Evolutionary conservation across 1,140 invertebrate genomes (phyloP).

Genomic region (Maconellicoccus hirsutus): DNA sequence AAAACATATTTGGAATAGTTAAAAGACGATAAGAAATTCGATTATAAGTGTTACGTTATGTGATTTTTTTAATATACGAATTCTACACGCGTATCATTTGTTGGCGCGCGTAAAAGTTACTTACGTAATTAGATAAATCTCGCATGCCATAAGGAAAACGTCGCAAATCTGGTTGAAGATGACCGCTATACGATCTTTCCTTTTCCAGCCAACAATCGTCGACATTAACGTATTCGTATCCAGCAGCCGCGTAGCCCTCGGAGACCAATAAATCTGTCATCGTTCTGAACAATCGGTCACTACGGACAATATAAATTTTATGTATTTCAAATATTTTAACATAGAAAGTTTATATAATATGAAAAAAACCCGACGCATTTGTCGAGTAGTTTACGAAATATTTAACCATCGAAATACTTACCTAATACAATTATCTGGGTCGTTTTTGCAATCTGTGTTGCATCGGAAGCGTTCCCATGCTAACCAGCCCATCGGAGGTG

Average conservation of each 20-base stretch:
- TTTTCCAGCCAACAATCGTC: slow-evolving; percentile 93
- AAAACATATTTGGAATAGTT: background rate
- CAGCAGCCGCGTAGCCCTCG: slow-evolving; percentile 77
- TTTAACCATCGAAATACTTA: slow-evolving; percentile 34
- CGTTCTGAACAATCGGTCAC: slow-evolving; percentile 79
- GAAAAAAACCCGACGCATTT: too few relatives aligned
- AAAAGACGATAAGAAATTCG: background rate
- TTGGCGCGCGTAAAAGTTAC: too few relatives aligned
- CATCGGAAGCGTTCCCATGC: slow-evolving; percentile 88
- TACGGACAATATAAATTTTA: slow-evolving; percentile 36
- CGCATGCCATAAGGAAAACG: slow-evolving; percentile 89
- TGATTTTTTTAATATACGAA: too few relatives aligned
- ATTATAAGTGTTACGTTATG: too few relatives aligned
- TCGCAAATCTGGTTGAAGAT: slow-evolving; percentile 70
- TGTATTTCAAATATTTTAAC: too few relatives aligned
- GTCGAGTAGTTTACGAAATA: too few relatives aligned
- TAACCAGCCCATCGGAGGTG: slow-evolving; percentile 57
- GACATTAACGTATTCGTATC: slow-evolving; percentile 88
- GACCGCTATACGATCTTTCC: slow-evolving; percentile 56
- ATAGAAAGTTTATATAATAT: too few relatives aligned
- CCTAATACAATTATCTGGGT: slow-evolving; percentile 89
- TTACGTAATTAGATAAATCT: slow-evolving; percentile 80
- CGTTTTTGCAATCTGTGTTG: slow-evolving; percentile 83
- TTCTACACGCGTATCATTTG: too few relatives aligned
- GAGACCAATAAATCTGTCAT: slow-evolving; percentile 82